These are phyloP conservation scores for Nasonia oneida DNA, from an alignment of 2,888 invertebrate genomes.

Conservation along the genomic window DNA sequence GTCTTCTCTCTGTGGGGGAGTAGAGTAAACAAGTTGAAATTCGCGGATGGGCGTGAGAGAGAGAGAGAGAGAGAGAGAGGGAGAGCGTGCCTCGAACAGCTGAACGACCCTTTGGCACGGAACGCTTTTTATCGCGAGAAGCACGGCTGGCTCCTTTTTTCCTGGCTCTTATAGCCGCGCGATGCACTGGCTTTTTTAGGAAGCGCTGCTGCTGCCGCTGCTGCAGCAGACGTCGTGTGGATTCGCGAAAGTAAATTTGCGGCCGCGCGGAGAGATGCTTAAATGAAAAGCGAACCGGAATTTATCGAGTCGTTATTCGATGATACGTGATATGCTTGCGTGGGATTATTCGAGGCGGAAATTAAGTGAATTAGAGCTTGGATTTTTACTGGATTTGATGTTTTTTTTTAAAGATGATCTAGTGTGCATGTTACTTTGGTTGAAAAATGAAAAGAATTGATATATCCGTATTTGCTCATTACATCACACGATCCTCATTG, in stretches of 20 bases:
- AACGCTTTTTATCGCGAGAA: conserved; percentile 36
- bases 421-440: too few species aligned
- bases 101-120: conserved; percentile 26
- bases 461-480: background rate
- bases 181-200: background rate
- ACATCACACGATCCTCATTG: background rate
- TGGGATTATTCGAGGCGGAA: background rate
- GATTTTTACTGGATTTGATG: background rate
- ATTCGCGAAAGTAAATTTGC: conserved; percentile 25
- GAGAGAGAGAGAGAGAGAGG: background rate
- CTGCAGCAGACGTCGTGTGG: background rate
- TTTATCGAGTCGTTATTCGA: conserved; percentile 5
- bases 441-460: too few species aligned
- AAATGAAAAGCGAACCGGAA: conserved; percentile 29
- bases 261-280: conserved; percentile 8
- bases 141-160: background rate
- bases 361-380: background rate
- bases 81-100: background rate
- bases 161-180: background rate
- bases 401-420: too few species aligned
- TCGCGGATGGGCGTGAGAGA: background rate
- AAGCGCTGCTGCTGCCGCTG: background rate
- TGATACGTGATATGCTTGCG: background rate
- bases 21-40: conserved; percentile 13
- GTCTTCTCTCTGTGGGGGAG: background rate